Base-by-base conservation (phyloP, 2,113 vertebrate genomes). In the Thomomys bottae region DNA sequence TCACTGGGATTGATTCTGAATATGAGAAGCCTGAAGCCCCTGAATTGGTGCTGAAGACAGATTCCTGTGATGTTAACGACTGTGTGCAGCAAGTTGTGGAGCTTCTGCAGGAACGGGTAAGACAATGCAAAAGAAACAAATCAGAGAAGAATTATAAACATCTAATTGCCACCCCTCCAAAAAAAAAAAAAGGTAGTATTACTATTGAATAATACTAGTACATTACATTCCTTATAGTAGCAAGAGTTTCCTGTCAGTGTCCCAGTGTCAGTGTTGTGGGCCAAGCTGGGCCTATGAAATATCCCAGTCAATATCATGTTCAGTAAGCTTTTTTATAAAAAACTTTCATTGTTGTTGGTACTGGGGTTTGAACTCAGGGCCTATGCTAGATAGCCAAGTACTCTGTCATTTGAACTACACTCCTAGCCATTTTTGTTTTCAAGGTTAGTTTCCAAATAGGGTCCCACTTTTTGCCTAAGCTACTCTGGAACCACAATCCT, bases 1-100 rank as follows among this genome's bases (percentile, higher is more conserved):
- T 99, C 97, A 99, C 99, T 90, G 99, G 99, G 8, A 99, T 99
- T 84, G 99, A 99, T 95, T 98, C 99, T 0, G 99, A 99, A 87
- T 99, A 99, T 89, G 99, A 99, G 96, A 99, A 99, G 77, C 99
- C 99, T 0, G 99, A 99, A 97, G 98, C 99, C 23, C 99, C 99
- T 4, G 99, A 99, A 85, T 97, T 99, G 96, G 99, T 99, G 88
- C 97, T 99, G 96, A 99, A 99, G 97, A 99, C 99, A 0, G 99
- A 99, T 96, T 98, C 98, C 30, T 99, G 99, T 96, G 99, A 97
- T 49, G 99, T 99, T 34, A 99, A 99, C 38, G 99, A 99, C 77
- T 99, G 99, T 72, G 98, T 99, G 87, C 99, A 99, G 83, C 99
- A 99, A 93, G 98, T 99, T 28, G 96, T 99, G 84, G 99, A 99